These are phyloP conservation scores for Argopecten irradians DNA, from an alignment of 1,140 invertebrate species.

Conservation along the genomic window DNA sequence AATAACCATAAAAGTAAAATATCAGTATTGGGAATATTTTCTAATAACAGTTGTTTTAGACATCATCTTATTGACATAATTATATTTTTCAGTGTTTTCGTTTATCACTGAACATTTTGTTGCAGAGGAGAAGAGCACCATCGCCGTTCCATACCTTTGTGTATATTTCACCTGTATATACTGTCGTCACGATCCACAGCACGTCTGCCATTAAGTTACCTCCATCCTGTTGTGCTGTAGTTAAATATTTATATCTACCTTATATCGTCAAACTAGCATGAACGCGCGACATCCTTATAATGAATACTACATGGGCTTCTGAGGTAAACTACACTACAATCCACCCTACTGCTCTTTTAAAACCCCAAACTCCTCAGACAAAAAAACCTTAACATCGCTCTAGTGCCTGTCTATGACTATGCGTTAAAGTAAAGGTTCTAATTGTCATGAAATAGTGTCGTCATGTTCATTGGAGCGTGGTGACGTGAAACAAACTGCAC, in stretches of 20 bases:
- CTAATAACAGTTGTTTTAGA: too few species aligned
- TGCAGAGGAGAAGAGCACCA: too few species aligned
- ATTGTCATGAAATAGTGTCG: not conserved
- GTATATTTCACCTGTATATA: too few species aligned
- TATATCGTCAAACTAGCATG: not conserved
- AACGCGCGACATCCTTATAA: not conserved
- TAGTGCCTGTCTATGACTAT: too few species aligned
- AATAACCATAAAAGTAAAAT: too few species aligned
- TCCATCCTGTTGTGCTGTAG: not conserved
- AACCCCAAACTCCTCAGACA: not conserved
- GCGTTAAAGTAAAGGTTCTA: not conserved
- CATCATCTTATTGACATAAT: too few species aligned
- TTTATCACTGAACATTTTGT: too few species aligned
- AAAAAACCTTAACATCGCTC: not conserved
- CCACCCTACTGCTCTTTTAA: not conserved
- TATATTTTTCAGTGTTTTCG: too few species aligned
- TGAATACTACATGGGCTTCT: not conserved
- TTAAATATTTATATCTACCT: not conserved
- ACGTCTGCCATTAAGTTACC: not conserved
- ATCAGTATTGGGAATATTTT: too few species aligned
- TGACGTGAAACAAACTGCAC: not conserved
- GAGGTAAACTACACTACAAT: not conserved
- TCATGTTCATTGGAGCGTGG: not conserved
- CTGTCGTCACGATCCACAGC: not conserved
- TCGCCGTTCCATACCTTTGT: too few species aligned